Percentiles rank a stretch among this genome's conserved stretches.
Conservation (phyloP, 2,888 invertebrate species). For the Drosophila kanekoi region DNA sequence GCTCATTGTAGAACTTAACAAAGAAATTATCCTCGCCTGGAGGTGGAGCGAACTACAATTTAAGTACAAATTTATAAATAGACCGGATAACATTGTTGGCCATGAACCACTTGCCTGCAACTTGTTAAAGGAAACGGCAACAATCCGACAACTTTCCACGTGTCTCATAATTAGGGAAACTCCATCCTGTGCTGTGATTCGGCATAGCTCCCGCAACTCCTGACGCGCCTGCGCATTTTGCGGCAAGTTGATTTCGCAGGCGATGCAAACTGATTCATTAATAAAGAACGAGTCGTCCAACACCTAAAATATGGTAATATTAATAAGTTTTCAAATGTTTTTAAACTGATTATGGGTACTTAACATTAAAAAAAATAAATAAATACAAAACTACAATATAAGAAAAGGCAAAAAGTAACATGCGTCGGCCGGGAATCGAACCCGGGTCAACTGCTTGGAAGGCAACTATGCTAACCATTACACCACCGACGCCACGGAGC, state of each 20-base stretch:
- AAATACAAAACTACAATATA: slow-evolving; percentile 53
- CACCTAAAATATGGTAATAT: slow-evolving; percentile 79
- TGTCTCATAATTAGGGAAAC: slow-evolving; percentile 88
- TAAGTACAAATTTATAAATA: not conserved
- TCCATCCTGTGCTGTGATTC: slow-evolving; percentile 88
- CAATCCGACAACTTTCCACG: slow-evolving; percentile 86
- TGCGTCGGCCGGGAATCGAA: slow-evolving; percentile 86
- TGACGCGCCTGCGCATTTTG: slow-evolving; percentile 86
- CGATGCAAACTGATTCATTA: slow-evolving; percentile 87
- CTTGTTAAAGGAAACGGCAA: slow-evolving; percentile 89
- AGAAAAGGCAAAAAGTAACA: slow-evolving; percentile 43
- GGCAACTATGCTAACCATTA: slow-evolving; percentile 86
- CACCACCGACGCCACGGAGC: slow-evolving; percentile 84
- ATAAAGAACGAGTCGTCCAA: slow-evolving; percentile 86
- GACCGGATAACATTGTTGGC: not conserved
- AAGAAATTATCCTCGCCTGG: slow-evolving; percentile 79
- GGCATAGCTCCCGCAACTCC: slow-evolving; percentile 88
- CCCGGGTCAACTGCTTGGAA: slow-evolving; percentile 86
- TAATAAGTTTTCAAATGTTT: not conserved
- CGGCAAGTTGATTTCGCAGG: slow-evolving; percentile 86
- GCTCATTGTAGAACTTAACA: slow-evolving; percentile 80
- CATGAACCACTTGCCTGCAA: slow-evolving; percentile 86
- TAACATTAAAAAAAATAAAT: not conserved
- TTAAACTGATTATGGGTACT: not conserved
- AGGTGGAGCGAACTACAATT: slow-evolving; percentile 68